These are phyloP conservation scores for Danaus melanippus DNA, from an alignment of 1,140 invertebrate genomes.

Conservation along the genomic window DNA sequence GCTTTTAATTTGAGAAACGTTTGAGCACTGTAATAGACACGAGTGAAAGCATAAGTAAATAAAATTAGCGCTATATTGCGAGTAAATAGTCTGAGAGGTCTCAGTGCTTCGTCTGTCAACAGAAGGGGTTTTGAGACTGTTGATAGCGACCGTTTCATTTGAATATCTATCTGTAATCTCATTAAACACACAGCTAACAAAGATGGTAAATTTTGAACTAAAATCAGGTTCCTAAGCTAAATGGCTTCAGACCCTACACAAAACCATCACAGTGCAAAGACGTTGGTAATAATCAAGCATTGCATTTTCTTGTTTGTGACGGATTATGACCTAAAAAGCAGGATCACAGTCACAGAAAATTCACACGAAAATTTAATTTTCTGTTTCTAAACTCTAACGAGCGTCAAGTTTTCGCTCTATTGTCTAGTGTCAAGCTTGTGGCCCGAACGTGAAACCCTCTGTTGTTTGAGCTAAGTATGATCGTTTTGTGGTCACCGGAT, in stretches of 20 bases:
- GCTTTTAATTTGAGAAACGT: conserved; percentile 1
- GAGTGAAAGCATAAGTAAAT: conserved; percentile 31
- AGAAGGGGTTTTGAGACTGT: conserved; percentile 25
- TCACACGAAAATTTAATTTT: conserved; percentile 68
- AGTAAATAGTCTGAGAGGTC: conserved; percentile 38
- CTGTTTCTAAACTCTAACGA: conserved; percentile 55
- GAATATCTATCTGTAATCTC: conserved; percentile 51
- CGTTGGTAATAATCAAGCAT: conserved; percentile 37
- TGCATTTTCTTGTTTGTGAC: conserved; percentile 54
- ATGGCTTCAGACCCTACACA: conserved; percentile 49
- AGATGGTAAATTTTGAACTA: conserved; percentile 51
- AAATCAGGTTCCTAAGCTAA: conserved; percentile 36
- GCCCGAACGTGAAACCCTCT: conserved; percentile 52
- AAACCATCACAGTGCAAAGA: conserved; percentile 42
- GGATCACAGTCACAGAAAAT: conserved; percentile 50
- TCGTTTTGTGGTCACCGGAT: conserved; percentile 50
- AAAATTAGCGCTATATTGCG: conserved; percentile 39
- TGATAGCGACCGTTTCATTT: conserved; percentile 35
- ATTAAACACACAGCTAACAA: conserved; percentile 39
- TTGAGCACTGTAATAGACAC: background rate
- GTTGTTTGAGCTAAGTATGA: conserved; percentile 63
- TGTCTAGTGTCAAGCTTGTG: conserved; percentile 57
- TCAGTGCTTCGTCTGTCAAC: conserved; percentile 39
- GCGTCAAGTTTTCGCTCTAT: conserved; percentile 51
- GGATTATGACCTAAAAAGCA: conserved; percentile 43